Conservation (phyloP, 2,113 vertebrate species). For the Patagioenas fasciata region DNA sequence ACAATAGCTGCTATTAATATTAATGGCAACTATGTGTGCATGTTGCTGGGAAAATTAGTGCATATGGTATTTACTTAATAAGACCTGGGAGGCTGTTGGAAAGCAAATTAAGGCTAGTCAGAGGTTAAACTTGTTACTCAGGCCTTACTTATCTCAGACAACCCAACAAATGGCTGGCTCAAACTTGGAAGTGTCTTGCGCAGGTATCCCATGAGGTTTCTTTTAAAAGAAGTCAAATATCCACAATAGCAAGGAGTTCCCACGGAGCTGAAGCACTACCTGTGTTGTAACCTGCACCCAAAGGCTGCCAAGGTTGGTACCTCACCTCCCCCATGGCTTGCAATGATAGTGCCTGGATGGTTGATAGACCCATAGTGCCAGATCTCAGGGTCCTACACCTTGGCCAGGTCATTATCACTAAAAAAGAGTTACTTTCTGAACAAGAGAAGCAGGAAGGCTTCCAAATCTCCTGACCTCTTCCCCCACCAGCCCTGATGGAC, state of each 20-base stretch:
- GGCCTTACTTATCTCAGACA: neutral
- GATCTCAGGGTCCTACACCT: neutral
- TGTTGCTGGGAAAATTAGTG: neutral
- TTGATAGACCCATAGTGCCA: neutral
- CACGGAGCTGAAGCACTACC: neutral
- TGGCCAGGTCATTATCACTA: neutral
- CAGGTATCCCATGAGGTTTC: neutral
- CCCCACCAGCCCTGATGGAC: neutral
- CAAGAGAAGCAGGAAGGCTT: neutral
- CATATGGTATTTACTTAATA: neutral
- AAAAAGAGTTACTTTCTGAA: neutral
- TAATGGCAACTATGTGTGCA: neutral
- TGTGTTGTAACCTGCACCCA: rapidly evolving
- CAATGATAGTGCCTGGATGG: rapidly evolving
- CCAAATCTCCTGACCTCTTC: neutral
- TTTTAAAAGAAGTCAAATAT: neutral
- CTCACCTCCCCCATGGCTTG: neutral
- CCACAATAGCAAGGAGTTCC: neutral
- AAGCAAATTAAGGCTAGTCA: neutral
- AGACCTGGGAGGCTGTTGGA: neutral
- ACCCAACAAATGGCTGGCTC: neutral
- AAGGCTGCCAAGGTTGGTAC: neutral
- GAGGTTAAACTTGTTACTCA: neutral
- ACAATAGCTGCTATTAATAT: neutral
- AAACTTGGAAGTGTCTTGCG: neutral